phyloP scores from a whole-genome alignment of 2,797 vertebrate species.

The Epinephelus coioides region DNA sequence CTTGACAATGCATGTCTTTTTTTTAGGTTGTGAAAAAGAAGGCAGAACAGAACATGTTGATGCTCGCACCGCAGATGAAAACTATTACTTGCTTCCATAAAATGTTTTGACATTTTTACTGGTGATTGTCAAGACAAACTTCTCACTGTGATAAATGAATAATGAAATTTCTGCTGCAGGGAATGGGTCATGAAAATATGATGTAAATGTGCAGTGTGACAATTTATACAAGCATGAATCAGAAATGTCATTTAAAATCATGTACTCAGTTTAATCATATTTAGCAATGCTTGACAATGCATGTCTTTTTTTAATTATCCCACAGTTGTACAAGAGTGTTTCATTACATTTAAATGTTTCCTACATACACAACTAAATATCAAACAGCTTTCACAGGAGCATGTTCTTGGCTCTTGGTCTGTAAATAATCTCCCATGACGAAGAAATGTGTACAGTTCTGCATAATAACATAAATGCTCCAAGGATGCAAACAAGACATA shows the following conservation, averaged over 20 bases:
- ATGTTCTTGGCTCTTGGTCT: background rate
- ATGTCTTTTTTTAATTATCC: constrained; percentile 12
- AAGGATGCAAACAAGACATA: constrained; percentile 57
- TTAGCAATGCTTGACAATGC: constrained; percentile 7
- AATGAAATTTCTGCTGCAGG: background rate
- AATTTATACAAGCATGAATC: constrained; percentile 13
- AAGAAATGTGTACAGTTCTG: constrained; percentile 35
- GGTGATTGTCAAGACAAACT: background rate
- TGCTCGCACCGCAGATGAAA: constrained; percentile 56
- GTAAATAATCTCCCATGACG: constrained; percentile 2
- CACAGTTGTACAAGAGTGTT: constrained; percentile 26
- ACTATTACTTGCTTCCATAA: constrained; percentile 70
- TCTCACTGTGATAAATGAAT: background rate
- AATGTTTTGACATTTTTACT: background rate
- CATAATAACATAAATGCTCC: constrained; percentile 44
- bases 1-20: constrained; percentile 15
- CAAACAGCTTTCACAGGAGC: constrained; percentile 18
- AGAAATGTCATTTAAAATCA: constrained; percentile 9
- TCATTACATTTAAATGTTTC: constrained; percentile 14
- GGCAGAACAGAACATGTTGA: constrained; percentile 41
- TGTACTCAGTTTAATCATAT: constrained; percentile 23
- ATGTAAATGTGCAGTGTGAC: constrained; percentile 12
- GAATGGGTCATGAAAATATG: background rate
- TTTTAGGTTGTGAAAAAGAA: background rate
- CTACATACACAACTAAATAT: constrained; percentile 18